Conservation (phyloP, 2,888 invertebrate genomes). For the Camponotus fellah region DNA sequence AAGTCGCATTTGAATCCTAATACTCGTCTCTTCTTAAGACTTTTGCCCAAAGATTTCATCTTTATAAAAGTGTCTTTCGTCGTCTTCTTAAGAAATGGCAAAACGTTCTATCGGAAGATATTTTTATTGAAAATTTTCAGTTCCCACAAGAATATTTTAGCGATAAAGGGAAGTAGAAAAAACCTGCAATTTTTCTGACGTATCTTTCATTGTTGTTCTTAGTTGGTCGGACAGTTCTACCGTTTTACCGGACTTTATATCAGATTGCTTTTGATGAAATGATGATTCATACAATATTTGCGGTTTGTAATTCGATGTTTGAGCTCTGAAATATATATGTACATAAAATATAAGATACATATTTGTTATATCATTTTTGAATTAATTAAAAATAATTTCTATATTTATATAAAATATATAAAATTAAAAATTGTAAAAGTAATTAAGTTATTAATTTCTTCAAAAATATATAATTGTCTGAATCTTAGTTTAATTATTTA, state of each 20-base stretch:
- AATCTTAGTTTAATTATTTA: conserved; percentile 3
- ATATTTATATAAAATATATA: background rate
- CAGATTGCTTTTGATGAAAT: conserved; percentile 25
- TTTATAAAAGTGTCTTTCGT: conserved; percentile 21
- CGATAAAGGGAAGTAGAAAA: background rate
- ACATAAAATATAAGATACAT: conserved; percentile 13
- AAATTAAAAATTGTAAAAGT: too few species aligned
- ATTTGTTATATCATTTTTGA: background rate
- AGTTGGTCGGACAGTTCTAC: conserved; percentile 17
- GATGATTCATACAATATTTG: conserved; percentile 38
- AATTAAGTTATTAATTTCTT: too few species aligned
- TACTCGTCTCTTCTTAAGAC: conserved; percentile 41
- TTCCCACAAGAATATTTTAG: conserved; percentile 13
- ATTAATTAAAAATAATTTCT: background rate
- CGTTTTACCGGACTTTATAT: conserved; percentile 22
- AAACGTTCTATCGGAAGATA: conserved; percentile 16
- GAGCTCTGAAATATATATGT: conserved; percentile 38
- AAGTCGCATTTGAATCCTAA: conserved; percentile 66
- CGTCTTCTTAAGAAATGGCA: conserved; percentile 33
- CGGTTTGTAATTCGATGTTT: conserved; percentile 29
- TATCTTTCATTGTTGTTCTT: conserved; percentile 20
- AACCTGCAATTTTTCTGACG: conserved; percentile 41
- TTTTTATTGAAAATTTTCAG: conserved; percentile 12
- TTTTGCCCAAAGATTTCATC: conserved; percentile 26
- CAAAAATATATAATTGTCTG: background rate